Conservation (phyloP, 1,140 invertebrate species). For the Carposina sasakii region DNA sequence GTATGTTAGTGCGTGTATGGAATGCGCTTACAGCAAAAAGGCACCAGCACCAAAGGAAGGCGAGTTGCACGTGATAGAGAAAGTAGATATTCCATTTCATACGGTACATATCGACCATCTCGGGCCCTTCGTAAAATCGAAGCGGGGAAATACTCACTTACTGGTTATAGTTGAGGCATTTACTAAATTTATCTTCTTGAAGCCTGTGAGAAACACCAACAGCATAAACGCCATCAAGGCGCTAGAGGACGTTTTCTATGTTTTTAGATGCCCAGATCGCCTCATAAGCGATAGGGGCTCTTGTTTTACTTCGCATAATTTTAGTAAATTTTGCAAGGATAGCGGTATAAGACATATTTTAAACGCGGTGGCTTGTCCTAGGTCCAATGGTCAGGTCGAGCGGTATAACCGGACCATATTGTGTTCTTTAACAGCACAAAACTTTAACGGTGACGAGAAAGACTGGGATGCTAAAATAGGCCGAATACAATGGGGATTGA, state of each 20-base stretch:
- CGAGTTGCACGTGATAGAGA: not conserved
- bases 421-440: slow-evolving; percentile 3
- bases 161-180: not conserved
- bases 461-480: slow-evolving; percentile 6
- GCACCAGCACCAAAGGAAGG: not conserved
- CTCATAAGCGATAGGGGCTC: slow-evolving; percentile 7
- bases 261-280: not conserved
- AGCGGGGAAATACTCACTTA: not conserved
- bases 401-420: slow-evolving; percentile 9
- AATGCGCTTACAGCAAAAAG: not conserved
- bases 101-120: slow-evolving; percentile 1
- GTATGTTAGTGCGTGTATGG: not conserved
- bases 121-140: not conserved
- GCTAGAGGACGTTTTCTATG: slow-evolving; percentile 1
- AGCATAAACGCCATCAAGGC: not conserved
- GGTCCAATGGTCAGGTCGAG: slow-evolving; percentile 12
- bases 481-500: slow-evolving; percentile 11
- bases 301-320: slow-evolving; percentile 2
- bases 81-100: not conserved
- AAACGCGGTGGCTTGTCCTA: slow-evolving; percentile 11
- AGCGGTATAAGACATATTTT: slow-evolving; percentile 5
- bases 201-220: not conserved
- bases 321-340: not conserved
- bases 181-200: not conserved
- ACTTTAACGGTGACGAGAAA: not conserved